phyloP scores from a whole-genome alignment of 2,113 vertebrate species.

The Anolis sagrei region DNA sequence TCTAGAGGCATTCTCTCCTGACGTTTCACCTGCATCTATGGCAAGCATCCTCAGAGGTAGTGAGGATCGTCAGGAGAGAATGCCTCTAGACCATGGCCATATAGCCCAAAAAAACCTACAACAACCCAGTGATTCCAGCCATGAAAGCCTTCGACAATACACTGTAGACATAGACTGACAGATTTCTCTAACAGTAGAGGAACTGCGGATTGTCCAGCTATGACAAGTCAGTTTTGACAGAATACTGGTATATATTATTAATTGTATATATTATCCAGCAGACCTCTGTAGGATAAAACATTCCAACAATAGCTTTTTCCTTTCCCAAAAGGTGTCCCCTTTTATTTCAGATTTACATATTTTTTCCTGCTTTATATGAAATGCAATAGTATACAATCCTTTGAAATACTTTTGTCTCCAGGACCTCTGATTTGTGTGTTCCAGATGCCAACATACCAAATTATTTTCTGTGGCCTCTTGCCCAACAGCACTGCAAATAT shows the following conservation, averaged over 20 bases:
- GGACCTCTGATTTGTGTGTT: neutral
- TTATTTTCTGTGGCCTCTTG: conserved; percentile 91
- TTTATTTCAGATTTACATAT: neutral
- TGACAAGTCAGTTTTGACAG: neutral
- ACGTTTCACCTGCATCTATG: too few species aligned
- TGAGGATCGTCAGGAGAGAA: too few species aligned
- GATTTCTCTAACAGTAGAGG: too few species aligned
- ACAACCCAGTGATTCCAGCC: too few species aligned
- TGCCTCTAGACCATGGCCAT: too few species aligned
- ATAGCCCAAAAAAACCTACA: too few species aligned
- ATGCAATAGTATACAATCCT: neutral
- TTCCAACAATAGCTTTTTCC: neutral
- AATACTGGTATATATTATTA: neutral
- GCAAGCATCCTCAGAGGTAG: too few species aligned
- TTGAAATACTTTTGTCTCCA: neutral
- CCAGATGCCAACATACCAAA: conserved; percentile 78
- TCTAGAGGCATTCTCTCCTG: too few species aligned
- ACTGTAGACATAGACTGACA: too few species aligned
- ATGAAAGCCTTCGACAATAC: too few species aligned
- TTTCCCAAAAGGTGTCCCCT: neutral
- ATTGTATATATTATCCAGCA: neutral
- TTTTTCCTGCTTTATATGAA: neutral
- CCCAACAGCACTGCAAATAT: conserved; percentile 90
- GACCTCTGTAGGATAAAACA: neutral
- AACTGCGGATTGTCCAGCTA: neutral